phyloP scores from a whole-genome alignment of 2,797 vertebrate genomes.

The Chloroceryle amazona region DNA sequence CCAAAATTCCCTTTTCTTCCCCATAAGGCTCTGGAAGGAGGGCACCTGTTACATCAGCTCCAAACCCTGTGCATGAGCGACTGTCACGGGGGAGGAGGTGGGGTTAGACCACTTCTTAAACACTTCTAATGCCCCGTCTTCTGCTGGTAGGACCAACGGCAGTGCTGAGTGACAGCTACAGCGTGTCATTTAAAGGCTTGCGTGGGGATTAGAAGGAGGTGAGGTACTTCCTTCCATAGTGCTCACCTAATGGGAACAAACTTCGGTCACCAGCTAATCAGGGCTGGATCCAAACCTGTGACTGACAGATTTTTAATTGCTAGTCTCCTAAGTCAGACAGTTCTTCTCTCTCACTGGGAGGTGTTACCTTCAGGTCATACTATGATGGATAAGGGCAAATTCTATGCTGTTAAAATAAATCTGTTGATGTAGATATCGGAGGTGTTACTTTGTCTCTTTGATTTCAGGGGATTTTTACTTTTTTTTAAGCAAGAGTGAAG shows the following conservation, averaged over 20 bases:
- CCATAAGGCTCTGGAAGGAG: background rate
- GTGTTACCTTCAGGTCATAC: slow-evolving; percentile 52
- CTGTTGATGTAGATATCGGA: background rate
- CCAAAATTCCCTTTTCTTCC: background rate
- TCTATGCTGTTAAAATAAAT: background rate
- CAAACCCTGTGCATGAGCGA: background rate
- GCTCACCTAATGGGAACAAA: slow-evolving; percentile 19
- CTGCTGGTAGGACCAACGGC: background rate
- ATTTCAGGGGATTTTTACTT: background rate
- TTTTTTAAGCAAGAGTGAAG: background rate
- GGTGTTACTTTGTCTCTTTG: background rate
- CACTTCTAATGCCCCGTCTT: background rate
- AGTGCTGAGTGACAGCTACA: background rate
- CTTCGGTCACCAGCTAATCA: slow-evolving; percentile 44
- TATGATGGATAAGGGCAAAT: slow-evolving; percentile 35
- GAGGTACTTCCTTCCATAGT: background rate
- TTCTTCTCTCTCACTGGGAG: background rate
- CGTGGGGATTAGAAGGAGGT: background rate
- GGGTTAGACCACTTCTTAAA: background rate
- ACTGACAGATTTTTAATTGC: slow-evolving; percentile 71
- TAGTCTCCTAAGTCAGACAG: slow-evolving; percentile 31
- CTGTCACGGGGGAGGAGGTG: background rate
- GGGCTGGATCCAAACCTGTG: slow-evolving; percentile 35
- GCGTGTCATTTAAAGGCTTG: background rate
- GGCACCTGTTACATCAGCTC: background rate